Conservation (phyloP, 2,888 invertebrate genomes). For the Lomographa bimaculata region DNA sequence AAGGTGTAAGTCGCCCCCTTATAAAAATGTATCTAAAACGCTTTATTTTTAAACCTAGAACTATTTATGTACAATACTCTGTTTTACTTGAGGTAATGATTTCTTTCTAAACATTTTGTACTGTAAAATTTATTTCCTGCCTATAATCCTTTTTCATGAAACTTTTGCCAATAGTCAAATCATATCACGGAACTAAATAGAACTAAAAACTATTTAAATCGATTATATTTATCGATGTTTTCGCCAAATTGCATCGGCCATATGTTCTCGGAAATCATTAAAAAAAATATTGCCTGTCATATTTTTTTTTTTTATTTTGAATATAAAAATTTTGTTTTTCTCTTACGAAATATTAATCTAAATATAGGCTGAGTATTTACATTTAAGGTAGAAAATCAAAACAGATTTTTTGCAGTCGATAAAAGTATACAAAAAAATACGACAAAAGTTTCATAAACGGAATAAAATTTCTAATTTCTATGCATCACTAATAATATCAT, state of each 20-base stretch:
- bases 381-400: not conserved
- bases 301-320: too few relatives aligned
- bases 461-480: constrained; percentile 28
- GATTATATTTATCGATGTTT: too few relatives aligned
- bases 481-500: constrained; percentile 34
- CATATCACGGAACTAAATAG: too few relatives aligned
- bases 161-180: constrained; percentile 7
- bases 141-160: constrained; percentile 22
- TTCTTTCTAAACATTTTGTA: constrained; percentile 35
- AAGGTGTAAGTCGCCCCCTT: constrained; percentile 63
- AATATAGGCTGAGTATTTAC: not conserved
- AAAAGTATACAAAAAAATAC: too few relatives aligned
- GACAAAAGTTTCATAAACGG: constrained; percentile 16
- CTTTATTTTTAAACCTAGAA: constrained; percentile 50
- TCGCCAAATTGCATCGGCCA: too few relatives aligned
- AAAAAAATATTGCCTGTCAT: too few relatives aligned
- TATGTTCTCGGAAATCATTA: too few relatives aligned
- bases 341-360: too few relatives aligned
- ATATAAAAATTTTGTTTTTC: too few relatives aligned
- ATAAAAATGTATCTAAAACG: constrained; percentile 59
- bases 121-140: constrained; percentile 34
- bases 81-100: constrained; percentile 68
- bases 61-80: constrained; percentile 73
- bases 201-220: too few relatives aligned
- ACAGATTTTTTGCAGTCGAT: too few relatives aligned